These are phyloP conservation scores for Agrilus biguttatus DNA, from an alignment of 2,888 invertebrate genomes.

Conservation along the genomic window DNA sequence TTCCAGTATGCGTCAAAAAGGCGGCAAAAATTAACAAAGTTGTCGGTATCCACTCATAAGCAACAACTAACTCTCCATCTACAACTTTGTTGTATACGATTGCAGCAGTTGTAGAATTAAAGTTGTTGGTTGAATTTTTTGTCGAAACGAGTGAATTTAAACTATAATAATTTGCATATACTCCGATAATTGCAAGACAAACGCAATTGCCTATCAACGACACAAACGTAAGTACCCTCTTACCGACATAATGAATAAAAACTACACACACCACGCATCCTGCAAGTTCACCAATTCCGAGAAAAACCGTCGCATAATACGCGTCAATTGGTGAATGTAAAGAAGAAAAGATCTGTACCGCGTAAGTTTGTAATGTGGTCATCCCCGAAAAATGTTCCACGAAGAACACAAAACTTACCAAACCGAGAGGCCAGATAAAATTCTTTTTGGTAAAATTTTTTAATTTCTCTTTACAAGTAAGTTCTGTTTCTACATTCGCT, in stretches of 20 bases:
- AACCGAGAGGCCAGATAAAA: slow-evolving; percentile 52
- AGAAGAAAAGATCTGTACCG: slow-evolving; percentile 57
- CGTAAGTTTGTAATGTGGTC: slow-evolving; percentile 58
- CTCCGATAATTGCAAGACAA: slow-evolving; percentile 46
- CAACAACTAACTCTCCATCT: neutral
- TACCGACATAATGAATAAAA: slow-evolving; percentile 58
- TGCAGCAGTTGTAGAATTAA: neutral
- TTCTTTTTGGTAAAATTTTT: slow-evolving; percentile 39
- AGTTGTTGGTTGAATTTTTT: slow-evolving; percentile 2
- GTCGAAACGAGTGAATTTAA: slow-evolving; percentile 8
- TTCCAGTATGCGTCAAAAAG: slow-evolving; percentile 52
- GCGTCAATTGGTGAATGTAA: slow-evolving; percentile 60
- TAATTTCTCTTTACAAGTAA: slow-evolving; percentile 16
- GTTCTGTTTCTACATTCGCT: neutral
- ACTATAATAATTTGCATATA: slow-evolving; percentile 33
- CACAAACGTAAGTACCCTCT: slow-evolving; percentile 49
- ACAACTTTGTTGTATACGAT: neutral
- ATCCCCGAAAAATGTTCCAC: slow-evolving; percentile 63
- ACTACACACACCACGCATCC: slow-evolving; percentile 51
- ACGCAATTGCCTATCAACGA: slow-evolving; percentile 52
- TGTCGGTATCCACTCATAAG: slow-evolving; percentile 48
- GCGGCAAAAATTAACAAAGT: slow-evolving; percentile 50
- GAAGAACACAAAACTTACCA: slow-evolving; percentile 55
- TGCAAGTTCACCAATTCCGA: slow-evolving; percentile 55
- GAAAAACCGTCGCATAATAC: slow-evolving; percentile 57